Base-by-base conservation (phyloP, 2,888 invertebrate species). In the Acleris laterana region DNA sequence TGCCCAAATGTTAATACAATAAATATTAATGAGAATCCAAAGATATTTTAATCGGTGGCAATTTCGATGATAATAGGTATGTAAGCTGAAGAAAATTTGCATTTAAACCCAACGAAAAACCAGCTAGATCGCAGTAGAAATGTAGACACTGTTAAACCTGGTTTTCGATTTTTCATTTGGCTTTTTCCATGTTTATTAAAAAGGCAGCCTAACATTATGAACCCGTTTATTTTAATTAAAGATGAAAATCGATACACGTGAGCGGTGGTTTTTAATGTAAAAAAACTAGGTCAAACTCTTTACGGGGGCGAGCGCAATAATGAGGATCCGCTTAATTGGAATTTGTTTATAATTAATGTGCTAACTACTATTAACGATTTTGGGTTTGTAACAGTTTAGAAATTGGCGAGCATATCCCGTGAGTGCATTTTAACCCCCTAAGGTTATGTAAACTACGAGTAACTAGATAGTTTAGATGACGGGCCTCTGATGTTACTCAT, bases 191-290 rank as follows among this genome's bases (percentile, higher is more conserved):
- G 32, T 28, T 20, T 19, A 22, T 55, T 28, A 19, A 17, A 5
- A n/a, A 28, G 20, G 13, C 6, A 42, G 50, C 20, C 19, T 25
- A 44, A 28, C 51, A n/a, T 38, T 25, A 51, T 50, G 44, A 50
- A 58, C 22, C 57, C 25, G 60, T 55, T 61, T 38, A 4, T 38
- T 38, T 38, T 57, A 28, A 53, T 58, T 58, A 58, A 53, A 53
- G 42, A 61, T 48, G 42, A 61, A 68, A 60, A 62, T 68, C 68
- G 48, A 64, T 68, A 57, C 56, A 19, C 48, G 19, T 19, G 42
- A 50, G 50, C 42, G 46, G 25, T 11, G 53, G 13, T 13, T 16
- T 56, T 61, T 51, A 46, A 61, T 44, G 55, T 57, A 42, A 53
- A 56, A 50, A 60, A 60, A 56, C 46, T 65, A 32, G 61, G 65